phyloP scores from a whole-genome alignment of 2,113 vertebrate species.

The Bufo gargarizans region DNA sequence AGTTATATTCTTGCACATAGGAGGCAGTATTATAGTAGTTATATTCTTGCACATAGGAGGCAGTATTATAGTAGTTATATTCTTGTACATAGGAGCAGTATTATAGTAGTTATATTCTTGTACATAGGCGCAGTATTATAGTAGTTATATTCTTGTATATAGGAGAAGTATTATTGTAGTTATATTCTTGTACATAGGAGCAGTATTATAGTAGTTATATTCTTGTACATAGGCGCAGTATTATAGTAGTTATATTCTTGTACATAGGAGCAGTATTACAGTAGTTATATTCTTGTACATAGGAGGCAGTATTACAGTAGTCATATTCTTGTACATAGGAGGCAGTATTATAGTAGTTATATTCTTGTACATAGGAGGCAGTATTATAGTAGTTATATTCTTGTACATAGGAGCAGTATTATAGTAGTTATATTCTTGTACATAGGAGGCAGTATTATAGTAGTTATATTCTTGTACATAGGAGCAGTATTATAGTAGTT shows the following conservation, averaged over 20 bases:
- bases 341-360: constrained; percentile 19
- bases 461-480: no score
- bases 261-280: not conserved
- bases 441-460: no score
- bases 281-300: constrained; percentile 11
- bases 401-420: not conserved
- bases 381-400: not conserved
- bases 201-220: no score
- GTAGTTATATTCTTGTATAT: no score
- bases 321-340: not conserved
- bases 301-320: not conserved
- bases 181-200: not conserved
- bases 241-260: not conserved
- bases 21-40: no score
- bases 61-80: not conserved
- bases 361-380: not conserved
- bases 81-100: not conserved
- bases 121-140: not conserved
- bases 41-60: not conserved
- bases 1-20: no score
- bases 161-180: no score
- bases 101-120: no score
- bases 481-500: no score
- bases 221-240: not conserved
- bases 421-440: not conserved